Base-by-base conservation (phyloP, 2,113 vertebrate species). In the Thermophis baileyi region DNA sequence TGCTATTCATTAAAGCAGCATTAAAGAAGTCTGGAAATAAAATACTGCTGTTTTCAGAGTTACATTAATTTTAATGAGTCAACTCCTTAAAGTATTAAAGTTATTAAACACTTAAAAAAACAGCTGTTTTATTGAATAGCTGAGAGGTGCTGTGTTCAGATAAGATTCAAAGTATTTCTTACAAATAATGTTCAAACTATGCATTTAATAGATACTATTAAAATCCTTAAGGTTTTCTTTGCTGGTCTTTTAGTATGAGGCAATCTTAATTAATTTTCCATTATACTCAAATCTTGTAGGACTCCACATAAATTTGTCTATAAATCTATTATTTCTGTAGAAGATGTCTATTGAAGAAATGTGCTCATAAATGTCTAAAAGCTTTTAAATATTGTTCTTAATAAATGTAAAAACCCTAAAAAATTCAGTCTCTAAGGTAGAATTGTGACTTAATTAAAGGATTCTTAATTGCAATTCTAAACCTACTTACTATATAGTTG, bases 201-300 rank as follows among this genome's bases (percentile, higher is more conserved):
- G 74, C 35, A 81, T 81, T 81, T 81, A 81, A 81, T 40, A 81
- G 69, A 81, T 40, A 74, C 6, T 40, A 35, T 35, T 40, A 40
- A 81, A 81, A 35, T 22, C 69, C 69, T 81, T 81, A 81, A 44
- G 18, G 7, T 81, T 81, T 44, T 81, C 20, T 81, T 40, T 22
- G 74, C 46, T 85, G 89, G 88, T 51, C 46, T 60, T 55, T 90
- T 90, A 90, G 16, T 93, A 87, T 81, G 90, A 44, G 74, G 53
- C 85, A 16, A n/a, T 90, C 2, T 4, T 90, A 86, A 93, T 90
- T 93, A 90, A 93, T 93, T 93, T 86, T 92, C 91, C 60, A 88
- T 92, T 92, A 92, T 27, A 53, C 25, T 92, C 88, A 87, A 92
- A 87, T 81, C 74, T 93, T 89, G 60, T 60, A 87, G 35, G 57